Evolutionary conservation across 2,888 invertebrate species (phyloP).

Genomic region (Eilema sororculum): DNA sequence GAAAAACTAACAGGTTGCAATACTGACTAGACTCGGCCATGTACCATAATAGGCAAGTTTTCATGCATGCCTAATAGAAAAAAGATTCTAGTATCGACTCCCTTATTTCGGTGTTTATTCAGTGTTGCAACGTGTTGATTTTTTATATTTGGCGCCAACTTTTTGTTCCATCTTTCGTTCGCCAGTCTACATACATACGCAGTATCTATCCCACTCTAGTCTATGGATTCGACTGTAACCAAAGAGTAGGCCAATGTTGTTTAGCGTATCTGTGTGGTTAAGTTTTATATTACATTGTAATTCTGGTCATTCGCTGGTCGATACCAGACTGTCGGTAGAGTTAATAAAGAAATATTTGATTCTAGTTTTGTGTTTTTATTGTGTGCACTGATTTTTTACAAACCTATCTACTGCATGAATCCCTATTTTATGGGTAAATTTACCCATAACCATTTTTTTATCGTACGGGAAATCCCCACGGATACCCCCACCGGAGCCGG

Average conservation of each 20-base stretch:
- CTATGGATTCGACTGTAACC: slow-evolving; percentile 32
- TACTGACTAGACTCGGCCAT: too few relatives aligned
- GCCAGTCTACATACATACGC: too few relatives aligned
- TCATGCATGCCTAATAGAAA: too few relatives aligned
- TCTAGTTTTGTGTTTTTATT: slow-evolving; percentile 32
- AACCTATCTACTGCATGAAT: background rate
- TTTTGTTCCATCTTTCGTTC: too few relatives aligned
- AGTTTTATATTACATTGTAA: slow-evolving; percentile 47
- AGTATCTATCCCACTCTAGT: background rate
- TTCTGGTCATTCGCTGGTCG: slow-evolving; percentile 79
- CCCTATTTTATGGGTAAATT: background rate
- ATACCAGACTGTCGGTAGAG: slow-evolving; percentile 64
- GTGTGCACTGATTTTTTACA: background rate
- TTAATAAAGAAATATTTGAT: slow-evolving; percentile 69
- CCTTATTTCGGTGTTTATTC: too few relatives aligned
- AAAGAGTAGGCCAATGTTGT: slow-evolving; percentile 47
- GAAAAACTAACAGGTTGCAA: too few relatives aligned
- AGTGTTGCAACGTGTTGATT: too few relatives aligned
- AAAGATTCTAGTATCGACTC: too few relatives aligned
- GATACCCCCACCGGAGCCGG: too few relatives aligned
- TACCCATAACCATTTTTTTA: background rate
- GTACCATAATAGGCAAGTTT: too few relatives aligned
- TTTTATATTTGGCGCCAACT: too few relatives aligned
- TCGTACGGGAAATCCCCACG: too few relatives aligned
- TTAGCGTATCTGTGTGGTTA: slow-evolving; percentile 32